These are phyloP conservation scores for Branchipolynoe longqiensis DNA, from an alignment of 2,888 invertebrate species.

Conservation along the genomic window DNA sequence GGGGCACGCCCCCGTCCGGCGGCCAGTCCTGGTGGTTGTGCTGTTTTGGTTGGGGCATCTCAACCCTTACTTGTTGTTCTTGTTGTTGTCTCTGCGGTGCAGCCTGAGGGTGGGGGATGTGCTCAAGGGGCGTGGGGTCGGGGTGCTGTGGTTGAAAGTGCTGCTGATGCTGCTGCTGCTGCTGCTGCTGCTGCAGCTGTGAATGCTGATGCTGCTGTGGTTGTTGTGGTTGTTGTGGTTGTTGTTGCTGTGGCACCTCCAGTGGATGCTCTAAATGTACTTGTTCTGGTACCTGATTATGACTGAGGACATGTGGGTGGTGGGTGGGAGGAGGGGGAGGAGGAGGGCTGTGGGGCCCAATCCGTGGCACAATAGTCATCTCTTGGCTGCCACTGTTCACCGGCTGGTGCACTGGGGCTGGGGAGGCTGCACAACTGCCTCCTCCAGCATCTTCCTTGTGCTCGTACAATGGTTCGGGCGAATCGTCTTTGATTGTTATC, in stretches of 20 bases:
- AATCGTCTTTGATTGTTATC: slow-evolving; percentile 51
- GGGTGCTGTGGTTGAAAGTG: background rate
- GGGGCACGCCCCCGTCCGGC: background rate
- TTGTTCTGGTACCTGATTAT: slow-evolving; percentile 5
- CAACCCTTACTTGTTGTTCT: no score
- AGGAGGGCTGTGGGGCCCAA: background rate
- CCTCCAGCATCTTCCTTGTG: background rate
- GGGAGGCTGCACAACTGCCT: background rate
- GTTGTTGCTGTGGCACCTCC: background rate
- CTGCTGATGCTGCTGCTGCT: background rate
- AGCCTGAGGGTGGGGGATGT: no score
- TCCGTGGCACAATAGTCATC: background rate
- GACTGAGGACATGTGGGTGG: slow-evolving; percentile 12
- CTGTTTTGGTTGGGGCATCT: no score
- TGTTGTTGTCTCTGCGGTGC: no score
- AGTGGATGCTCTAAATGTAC: background rate
- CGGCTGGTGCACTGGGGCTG: background rate
- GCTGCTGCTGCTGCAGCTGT: background rate
- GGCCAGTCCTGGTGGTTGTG: background rate
- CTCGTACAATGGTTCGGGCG: background rate
- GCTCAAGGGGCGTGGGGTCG: background rate
- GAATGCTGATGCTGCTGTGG: background rate
- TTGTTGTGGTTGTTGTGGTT: background rate
- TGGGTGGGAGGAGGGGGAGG: background rate
- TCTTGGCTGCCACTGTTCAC: background rate